Evolutionary conservation across 2,113 vertebrate species (phyloP).

Genomic region (Collichthys lucidus): DNA sequence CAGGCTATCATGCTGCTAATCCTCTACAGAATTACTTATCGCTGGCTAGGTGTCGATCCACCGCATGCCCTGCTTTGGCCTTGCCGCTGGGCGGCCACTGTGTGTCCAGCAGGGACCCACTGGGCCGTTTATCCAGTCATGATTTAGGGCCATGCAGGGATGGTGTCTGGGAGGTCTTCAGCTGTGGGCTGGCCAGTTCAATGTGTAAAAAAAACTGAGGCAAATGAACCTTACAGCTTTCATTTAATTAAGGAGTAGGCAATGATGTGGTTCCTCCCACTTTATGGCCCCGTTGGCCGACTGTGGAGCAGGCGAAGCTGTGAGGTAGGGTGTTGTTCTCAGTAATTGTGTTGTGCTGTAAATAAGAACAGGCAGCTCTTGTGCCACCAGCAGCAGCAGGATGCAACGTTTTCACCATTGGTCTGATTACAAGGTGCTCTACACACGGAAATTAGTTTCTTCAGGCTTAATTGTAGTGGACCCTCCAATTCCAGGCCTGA

Average conservation of each 20-base stretch:
- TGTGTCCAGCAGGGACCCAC: constrained; percentile 79
- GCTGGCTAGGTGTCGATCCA: constrained; percentile 91
- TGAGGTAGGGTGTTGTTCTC: constrained; percentile 78
- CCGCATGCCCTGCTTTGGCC: constrained; percentile 82
- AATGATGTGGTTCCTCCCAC: constrained; percentile 84
- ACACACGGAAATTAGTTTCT: constrained; percentile 8
- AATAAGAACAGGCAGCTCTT: constrained; percentile 83
- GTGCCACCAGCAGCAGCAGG: constrained; percentile 47
- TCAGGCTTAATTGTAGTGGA: background rate
- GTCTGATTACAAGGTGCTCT: constrained; percentile 48
- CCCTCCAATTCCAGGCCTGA: constrained; percentile 6
- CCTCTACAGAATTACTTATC: constrained; percentile 97
- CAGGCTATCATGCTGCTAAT: constrained; percentile 98
- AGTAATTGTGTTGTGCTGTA: constrained; percentile 84
- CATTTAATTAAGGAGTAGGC: constrained; percentile 92
- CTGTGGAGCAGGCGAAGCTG: constrained; percentile 80
- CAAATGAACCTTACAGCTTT: constrained; percentile 88
- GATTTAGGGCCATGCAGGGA: constrained; percentile 88
- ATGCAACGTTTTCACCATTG: constrained; percentile 56
- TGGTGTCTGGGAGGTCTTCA: constrained; percentile 83
- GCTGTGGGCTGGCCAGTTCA: constrained; percentile 79
- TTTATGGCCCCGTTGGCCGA: constrained; percentile 84
- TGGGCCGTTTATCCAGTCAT: constrained; percentile 84
- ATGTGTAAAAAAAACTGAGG: constrained; percentile 63
- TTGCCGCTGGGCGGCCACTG: constrained; percentile 66